Percentiles rank a stretch among this genome's conserved stretches.
These are phyloP conservation scores for Nothocercus julius DNA, from an alignment of 2,113 vertebrate species.

Conservation along the genomic window DNA sequence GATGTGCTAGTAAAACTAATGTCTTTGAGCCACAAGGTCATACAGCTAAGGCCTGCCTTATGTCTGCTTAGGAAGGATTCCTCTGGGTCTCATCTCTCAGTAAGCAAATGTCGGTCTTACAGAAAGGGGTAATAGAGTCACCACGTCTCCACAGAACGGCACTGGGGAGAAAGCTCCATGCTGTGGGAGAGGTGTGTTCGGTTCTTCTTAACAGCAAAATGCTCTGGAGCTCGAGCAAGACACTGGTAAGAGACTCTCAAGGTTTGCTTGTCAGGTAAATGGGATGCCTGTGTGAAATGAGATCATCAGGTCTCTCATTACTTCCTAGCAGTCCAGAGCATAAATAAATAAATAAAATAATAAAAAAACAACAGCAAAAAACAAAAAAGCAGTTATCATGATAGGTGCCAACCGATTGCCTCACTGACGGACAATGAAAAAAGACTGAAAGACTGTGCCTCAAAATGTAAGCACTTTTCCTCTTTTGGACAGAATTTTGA, in stretches of 20 bases:
- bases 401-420: neutral
- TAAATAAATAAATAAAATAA: too few species aligned
- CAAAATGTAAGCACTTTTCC: neutral
- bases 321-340: neutral
- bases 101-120: neutral
- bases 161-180: neutral
- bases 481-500: neutral
- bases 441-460: accelerated
- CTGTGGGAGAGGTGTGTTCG: neutral
- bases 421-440: neutral
- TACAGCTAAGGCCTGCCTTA: constrained; percentile 38
- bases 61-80: constrained; percentile 44
- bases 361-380: too few species aligned
- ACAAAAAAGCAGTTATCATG: neutral
- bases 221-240: neutral
- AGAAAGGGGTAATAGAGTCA: constrained; percentile 9
- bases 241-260: neutral
- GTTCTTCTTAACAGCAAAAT: neutral
- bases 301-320: neutral
- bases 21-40: constrained; percentile 3
- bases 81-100: constrained; percentile 37
- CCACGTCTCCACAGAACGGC: neutral
- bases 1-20: constrained; percentile 51
- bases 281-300: neutral
- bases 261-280: neutral